phyloP scores from a whole-genome alignment of 2,797 vertebrate species.

The Oceanodroma leucorhoa region DNA sequence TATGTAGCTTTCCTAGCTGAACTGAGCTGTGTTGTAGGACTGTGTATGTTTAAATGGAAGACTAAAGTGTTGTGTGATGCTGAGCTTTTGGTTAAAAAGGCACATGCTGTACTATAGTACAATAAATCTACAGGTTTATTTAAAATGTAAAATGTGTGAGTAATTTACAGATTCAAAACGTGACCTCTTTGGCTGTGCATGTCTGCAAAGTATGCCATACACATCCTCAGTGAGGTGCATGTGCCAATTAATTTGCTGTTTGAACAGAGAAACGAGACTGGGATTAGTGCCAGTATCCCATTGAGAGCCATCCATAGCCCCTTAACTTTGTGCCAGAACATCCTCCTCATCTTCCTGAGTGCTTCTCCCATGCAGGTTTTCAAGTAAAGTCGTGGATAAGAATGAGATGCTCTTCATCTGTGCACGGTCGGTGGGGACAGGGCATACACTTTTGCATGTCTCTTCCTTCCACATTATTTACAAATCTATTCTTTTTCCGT shows the following conservation, averaged over 20 bases:
- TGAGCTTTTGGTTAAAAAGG: conserved; percentile 50
- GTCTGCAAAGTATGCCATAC: neutral
- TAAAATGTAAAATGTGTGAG: conserved; percentile 29
- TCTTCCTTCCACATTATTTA: neutral
- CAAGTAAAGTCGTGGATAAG: neutral
- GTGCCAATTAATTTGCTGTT: neutral
- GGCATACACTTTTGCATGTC: accelerated
- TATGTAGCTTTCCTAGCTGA: neutral
- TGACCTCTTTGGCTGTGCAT: neutral
- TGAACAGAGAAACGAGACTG: neutral
- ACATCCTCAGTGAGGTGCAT: neutral
- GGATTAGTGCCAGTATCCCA: neutral
- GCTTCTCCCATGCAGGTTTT: neutral
- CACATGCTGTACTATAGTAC: conserved; percentile 27
- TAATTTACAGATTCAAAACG: neutral
- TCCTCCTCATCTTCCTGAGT: neutral
- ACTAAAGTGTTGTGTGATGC: conserved; percentile 22
- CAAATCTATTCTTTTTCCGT: neutral
- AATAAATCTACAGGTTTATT: conserved; percentile 52
- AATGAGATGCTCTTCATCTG: neutral
- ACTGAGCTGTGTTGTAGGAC: conserved; percentile 12
- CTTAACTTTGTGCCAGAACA: neutral
- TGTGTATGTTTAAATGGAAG: conserved; percentile 33
- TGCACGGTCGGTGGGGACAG: neutral
- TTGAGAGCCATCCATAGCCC: neutral